Evolutionary conservation across 1,140 invertebrate species (phyloP).

Genomic region (Eupristina koningsbergeri): DNA sequence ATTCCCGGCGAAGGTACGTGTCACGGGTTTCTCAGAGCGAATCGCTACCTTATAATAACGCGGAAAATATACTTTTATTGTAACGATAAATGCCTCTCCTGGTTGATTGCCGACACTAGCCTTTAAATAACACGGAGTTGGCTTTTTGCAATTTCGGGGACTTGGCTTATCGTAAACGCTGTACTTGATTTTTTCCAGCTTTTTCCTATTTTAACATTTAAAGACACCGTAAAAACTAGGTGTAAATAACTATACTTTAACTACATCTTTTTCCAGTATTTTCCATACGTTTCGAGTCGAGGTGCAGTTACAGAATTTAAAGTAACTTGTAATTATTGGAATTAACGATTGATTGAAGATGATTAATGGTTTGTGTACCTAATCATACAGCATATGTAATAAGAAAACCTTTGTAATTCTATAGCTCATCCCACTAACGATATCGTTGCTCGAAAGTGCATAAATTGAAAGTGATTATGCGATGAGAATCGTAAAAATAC

Average conservation of each 20-base stretch:
- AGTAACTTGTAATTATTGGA: neutral
- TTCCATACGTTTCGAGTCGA: neutral
- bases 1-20: neutral
- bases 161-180: neutral
- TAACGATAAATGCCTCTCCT: neutral
- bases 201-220: neutral
- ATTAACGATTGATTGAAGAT: neutral
- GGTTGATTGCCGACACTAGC: neutral
- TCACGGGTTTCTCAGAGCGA: neutral
- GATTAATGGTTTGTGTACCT: neutral
- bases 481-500: too few relatives aligned
- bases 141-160: neutral
- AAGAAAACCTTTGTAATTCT: neutral
- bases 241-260: neutral
- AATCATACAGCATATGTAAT: neutral
- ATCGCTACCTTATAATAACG: slow-evolving; percentile 1
- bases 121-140: neutral
- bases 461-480: neutral
- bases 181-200: neutral
- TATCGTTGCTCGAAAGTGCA: neutral
- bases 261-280: neutral
- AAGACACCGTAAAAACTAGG: neutral
- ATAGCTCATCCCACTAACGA: neutral
- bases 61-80: neutral
- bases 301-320: neutral